Evolutionary conservation across 2,888 invertebrate species (phyloP), one percentile per base, ranked within the genome.

Genomic region (Athalia circularis): DNA sequence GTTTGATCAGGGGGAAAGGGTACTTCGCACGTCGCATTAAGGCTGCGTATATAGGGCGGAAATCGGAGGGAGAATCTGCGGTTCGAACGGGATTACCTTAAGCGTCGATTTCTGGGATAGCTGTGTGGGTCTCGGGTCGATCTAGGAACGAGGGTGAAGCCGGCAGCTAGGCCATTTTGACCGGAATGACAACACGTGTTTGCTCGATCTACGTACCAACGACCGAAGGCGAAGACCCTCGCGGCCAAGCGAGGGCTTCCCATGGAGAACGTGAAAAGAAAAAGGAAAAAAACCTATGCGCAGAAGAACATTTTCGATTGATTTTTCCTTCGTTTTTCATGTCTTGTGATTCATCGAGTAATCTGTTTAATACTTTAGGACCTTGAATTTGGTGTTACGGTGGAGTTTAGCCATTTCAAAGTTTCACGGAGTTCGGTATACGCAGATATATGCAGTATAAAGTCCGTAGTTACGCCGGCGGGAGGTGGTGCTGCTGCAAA

Each of bases 121-220:
- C 72, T 29, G 29, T 29, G 29, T 77, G 80, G 75, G 67, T 75
- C 67, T 61, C 75, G 65, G 47, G 52, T 52, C 62, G 75, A 75
- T 75, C 75, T 13, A 59, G 59, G 59, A 11, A 57, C n/a, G 75
- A 48, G 48, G 75, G 48, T 48, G 45, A 59, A 48, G 11, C 68
- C 52, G n/a, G 52, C 52, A 47, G 47, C 72, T 72, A 57, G 45
- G 75, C 61, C 29, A 82, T 83, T 79, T 82, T 68, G 78, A 68
- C 79, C 77, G 80, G 78, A 83, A 83, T 81, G 79, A 83, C 80
- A 84, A 84, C 84, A 83, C 82, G 84, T 83, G 85, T 82, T 82
- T 78, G 70, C 67, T 80, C 57, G 74, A 80, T 79, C 57, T 59
- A 50, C 52, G 8, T 5, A 29, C 29, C 5, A 7, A 68, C 52